Conservation (phyloP, 2,797 vertebrate genomes). For the Sebastes dallii region DNA sequence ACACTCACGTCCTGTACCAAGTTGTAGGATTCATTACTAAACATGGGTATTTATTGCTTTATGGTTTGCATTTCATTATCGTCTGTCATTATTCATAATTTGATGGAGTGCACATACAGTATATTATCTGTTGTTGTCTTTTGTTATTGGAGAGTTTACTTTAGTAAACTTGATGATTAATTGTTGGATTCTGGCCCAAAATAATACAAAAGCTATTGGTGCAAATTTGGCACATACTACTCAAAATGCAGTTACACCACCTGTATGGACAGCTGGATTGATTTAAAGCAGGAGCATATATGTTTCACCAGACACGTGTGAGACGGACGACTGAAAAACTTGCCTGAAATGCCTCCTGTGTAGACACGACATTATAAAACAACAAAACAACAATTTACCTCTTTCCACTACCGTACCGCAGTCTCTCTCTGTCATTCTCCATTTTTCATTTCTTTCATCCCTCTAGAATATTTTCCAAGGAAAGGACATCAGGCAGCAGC, state of each 20-base stretch:
- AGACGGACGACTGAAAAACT: neutral
- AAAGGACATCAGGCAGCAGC: constrained; percentile 90
- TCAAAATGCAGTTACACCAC: neutral
- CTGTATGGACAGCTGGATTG: neutral
- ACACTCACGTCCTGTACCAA: neutral
- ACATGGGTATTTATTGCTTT: neutral
- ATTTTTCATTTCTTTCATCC: neutral
- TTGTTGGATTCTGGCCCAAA: neutral
- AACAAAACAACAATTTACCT: neutral
- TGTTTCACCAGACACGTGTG: neutral
- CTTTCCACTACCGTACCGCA: neutral
- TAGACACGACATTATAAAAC: neutral
- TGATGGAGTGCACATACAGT: neutral
- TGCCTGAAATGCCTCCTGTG: neutral
- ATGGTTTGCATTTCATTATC: neutral
- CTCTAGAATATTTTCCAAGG: constrained; percentile 91
- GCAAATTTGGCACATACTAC: neutral
- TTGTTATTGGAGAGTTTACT: neutral
- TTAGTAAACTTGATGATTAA: neutral
- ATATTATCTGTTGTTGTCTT: neutral
- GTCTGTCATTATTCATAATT: neutral
- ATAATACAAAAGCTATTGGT: neutral
- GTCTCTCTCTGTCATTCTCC: neutral
- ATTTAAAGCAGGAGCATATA: neutral
- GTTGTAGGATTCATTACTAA: neutral